These are phyloP conservation scores for Monoplex corrugatus DNA, from an alignment of 2,888 invertebrate genomes.

Conservation along the genomic window DNA sequence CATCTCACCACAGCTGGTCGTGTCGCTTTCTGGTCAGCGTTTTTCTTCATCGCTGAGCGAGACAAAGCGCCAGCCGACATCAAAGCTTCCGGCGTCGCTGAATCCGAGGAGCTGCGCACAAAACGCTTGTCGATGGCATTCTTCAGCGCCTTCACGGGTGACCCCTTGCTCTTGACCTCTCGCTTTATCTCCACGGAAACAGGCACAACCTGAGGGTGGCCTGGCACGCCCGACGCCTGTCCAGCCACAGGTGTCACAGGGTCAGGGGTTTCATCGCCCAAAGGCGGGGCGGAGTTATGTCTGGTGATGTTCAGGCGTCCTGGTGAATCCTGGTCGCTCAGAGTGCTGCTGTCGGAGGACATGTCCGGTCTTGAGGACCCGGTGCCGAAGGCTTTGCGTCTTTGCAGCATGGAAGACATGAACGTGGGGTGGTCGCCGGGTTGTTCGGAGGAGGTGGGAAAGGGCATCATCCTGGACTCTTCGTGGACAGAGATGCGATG, in stretches of 20 bases:
- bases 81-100: not conserved
- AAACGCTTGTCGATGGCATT: constrained; percentile 77
- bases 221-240: not conserved
- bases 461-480: not conserved
- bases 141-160: constrained; percentile 79
- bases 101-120: constrained; percentile 59
- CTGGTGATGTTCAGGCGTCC: not conserved
- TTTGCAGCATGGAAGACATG: not conserved
- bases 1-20: not conserved
- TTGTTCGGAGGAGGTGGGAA: not conserved
- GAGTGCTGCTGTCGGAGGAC: not conserved
- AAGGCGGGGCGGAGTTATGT: not conserved
- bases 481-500: constrained; percentile 58
- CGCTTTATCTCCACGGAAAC: constrained; percentile 66
- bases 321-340: not conserved
- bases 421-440: not conserved
- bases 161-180: constrained; percentile 71
- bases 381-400: not conserved
- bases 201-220: constrained; percentile 64
- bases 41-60: not conserved
- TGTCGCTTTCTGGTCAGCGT: not conserved
- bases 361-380: not conserved
- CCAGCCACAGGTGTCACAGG: not conserved
- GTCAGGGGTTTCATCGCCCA: not conserved
- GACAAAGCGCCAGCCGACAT: not conserved